Percentiles rank a stretch among this genome's conserved stretches.
Conservation (phyloP, 2,113 vertebrate species). For the Columbina picui region DNA sequence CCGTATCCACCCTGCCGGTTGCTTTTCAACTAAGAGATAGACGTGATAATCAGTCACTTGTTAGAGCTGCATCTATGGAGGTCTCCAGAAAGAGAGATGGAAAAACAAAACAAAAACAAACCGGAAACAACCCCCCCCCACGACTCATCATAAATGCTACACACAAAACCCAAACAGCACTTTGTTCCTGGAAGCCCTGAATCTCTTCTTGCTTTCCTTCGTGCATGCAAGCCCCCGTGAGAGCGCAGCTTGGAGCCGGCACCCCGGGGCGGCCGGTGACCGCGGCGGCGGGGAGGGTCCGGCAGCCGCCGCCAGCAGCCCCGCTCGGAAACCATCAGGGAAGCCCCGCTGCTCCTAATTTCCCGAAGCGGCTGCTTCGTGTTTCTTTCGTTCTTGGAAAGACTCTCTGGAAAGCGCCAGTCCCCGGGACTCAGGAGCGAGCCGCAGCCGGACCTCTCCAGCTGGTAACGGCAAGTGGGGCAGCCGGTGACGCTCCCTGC, state of each 20-base stretch:
- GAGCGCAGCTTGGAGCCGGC: too few relatives aligned
- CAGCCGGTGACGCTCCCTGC: neutral
- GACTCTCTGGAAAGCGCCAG: neutral
- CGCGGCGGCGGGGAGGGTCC: rapidly evolving
- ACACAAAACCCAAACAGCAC: neutral
- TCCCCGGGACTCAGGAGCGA: neutral
- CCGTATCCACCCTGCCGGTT: neutral
- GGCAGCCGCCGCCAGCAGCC: neutral
- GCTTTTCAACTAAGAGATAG: neutral
- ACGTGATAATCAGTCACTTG: rapidly evolving
- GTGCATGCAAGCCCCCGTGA: neutral
- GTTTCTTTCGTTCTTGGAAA: neutral
- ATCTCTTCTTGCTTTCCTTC: too few relatives aligned
- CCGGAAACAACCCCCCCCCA: rapidly evolving
- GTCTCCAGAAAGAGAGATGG: neutral
- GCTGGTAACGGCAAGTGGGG: too few relatives aligned
- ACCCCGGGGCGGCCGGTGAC: neutral
- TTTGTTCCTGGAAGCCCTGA: neutral
- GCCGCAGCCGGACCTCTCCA: neutral
- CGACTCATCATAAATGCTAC: neutral
- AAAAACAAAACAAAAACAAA: too few relatives aligned
- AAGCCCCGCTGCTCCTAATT: neutral
- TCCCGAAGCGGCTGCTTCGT: too few relatives aligned
- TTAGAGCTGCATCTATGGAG: neutral
- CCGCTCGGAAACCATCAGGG: too few relatives aligned